Conservation (phyloP, 2,797 vertebrate species). For the Poeciliopsis infans region DNA sequence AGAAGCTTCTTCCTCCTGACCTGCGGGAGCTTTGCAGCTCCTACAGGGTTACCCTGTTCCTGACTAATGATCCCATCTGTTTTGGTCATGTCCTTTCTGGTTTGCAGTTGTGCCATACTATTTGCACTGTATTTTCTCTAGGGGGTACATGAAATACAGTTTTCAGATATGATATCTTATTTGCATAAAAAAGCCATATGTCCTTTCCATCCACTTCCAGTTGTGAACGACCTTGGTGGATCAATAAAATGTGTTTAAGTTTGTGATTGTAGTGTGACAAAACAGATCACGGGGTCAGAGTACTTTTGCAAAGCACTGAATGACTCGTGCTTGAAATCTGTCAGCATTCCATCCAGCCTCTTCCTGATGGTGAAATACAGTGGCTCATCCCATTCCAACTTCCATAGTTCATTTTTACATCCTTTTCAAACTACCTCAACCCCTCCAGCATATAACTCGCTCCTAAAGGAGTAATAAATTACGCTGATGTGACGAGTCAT, state of each 20-base stretch:
- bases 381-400: slow-evolving; percentile 14
- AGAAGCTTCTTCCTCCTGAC: neutral
- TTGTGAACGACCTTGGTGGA: neutral
- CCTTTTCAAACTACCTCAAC: slow-evolving; percentile 23
- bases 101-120: neutral
- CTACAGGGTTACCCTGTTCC: neutral
- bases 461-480: slow-evolving; percentile 59
- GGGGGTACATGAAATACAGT: neutral
- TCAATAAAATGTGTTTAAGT: neutral
- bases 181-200: neutral
- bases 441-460: slow-evolving; percentile 6
- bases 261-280: neutral
- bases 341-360: slow-evolving; percentile 5
- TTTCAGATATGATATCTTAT: neutral
- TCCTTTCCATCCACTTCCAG: neutral
- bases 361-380: slow-evolving; percentile 28
- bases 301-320: neutral
- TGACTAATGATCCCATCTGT: neutral
- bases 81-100: neutral
- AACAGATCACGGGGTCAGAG: neutral
- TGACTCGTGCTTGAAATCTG: neutral
- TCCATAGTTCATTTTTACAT: slow-evolving; percentile 30
- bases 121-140: neutral
- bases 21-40: neutral
- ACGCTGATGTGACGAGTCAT: slow-evolving; percentile 31